Base-by-base conservation (phyloP, 2,797 vertebrate genomes). In the Triplophysa bombifrons region DNA sequence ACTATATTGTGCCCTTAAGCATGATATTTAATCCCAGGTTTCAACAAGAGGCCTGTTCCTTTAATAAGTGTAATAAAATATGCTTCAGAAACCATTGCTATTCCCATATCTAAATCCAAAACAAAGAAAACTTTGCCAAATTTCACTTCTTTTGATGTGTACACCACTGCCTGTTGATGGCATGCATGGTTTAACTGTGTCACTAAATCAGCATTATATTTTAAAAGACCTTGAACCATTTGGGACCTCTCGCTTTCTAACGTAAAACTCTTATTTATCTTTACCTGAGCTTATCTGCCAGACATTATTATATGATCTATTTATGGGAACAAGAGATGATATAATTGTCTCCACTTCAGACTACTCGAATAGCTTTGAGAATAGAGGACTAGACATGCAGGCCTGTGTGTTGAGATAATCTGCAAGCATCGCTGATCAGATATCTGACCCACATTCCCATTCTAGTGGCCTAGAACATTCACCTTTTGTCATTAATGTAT, bases 371-470 rank as follows among this genome's bases (percentile, higher is more conserved):
- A 72, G n/a, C 22, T 25, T 10, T 12, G 60, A 78, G 68, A 78
- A 56, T 41, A 65, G 34, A 55, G 30, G 16, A 27, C 60, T 20
- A 64, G 76, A 72, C 76, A 72, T 63, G 9, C 4, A 41, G 10
- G 48, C 48, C 48, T 50, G 30, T 41, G 34, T 53, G 41, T 66
- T 71, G 55, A 64, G 66, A 27, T 20, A 19, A 51, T 48, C 65
- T 71, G 61, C 25, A 51, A 38, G 30, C 38, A 19, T 61, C 14
- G 14, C 27, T 55, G 65, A 80, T 85, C 80, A 30, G 51, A 76
- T 84, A 70, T 84, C 84, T 71, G 69, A 76, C 82, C 82, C 67
- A 83, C 41, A 83, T 81, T 76, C 41, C 56, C 46, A 77, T 30
- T 30, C 30, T 76, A 82, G 78, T 79, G 65, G 22, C 63, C 68